Evolutionary conservation across 2,888 invertebrate genomes (phyloP).

Genomic region (Linnaemya tessellans): DNA sequence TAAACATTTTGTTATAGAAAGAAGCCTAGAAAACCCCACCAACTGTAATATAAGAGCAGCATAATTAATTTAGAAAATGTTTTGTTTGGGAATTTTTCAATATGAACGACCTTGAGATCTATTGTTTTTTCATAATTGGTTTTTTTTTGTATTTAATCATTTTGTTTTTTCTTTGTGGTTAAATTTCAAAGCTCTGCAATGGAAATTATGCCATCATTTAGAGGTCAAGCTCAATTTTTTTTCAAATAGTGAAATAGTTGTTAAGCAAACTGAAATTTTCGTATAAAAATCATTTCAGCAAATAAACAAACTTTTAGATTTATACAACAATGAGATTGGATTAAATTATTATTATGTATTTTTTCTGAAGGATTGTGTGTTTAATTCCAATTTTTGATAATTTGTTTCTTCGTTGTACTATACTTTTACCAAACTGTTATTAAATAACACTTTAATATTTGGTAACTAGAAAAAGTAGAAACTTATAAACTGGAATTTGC

Average conservation of each 20-base stretch:
- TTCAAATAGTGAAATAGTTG: neutral
- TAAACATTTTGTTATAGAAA: neutral
- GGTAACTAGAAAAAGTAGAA: too few species aligned
- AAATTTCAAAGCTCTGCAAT: neutral
- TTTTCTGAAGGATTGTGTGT: too few species aligned
- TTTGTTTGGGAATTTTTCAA: constrained; percentile 20
- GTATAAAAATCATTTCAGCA: neutral
- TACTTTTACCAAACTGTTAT: too few species aligned
- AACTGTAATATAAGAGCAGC: neutral
- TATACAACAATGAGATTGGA: neutral
- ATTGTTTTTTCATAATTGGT: constrained; percentile 43
- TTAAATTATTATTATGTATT: neutral
- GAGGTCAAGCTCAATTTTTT: constrained; percentile 64
- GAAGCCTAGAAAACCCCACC: neutral
- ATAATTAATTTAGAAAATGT: constrained; percentile 33
- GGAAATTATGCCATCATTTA: constrained; percentile 34
- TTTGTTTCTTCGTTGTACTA: too few species aligned
- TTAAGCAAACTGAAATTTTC: constrained; percentile 3
- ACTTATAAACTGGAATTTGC: too few species aligned
- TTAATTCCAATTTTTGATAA: too few species aligned
- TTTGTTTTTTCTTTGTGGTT: neutral
- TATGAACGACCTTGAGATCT: constrained; percentile 49
- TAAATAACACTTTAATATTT: too few species aligned
- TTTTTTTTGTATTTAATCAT: constrained; percentile 38
- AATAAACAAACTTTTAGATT: neutral